These are phyloP conservation scores for Elanus axillaris DNA, from an alignment of 2,113 vertebrate species.

Conservation along the genomic window DNA sequence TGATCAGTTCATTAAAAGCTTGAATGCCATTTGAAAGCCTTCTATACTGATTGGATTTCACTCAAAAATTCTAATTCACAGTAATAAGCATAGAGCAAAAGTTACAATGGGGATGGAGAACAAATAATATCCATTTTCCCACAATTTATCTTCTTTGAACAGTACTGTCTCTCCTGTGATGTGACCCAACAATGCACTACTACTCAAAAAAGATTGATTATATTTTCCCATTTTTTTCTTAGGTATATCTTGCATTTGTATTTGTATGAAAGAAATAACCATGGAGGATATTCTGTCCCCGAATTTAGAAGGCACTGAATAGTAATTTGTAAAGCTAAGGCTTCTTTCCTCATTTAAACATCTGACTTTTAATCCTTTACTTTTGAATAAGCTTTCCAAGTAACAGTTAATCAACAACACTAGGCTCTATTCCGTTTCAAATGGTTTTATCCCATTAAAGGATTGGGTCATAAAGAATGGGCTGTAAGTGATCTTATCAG, in stretches of 20 bases:
- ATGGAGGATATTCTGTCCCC: neutral
- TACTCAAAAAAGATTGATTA: neutral
- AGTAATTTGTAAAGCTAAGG: neutral
- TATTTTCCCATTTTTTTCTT: neutral
- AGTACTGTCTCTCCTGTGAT: neutral
- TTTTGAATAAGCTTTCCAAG: neutral
- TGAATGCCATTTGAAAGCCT: slow-evolving; percentile 23
- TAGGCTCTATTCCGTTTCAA: neutral
- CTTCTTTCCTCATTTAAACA: neutral
- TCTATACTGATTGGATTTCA: slow-evolving; percentile 26
- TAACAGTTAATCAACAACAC: neutral
- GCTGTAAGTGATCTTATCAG: neutral
- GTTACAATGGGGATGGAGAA: neutral
- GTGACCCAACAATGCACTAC: neutral
- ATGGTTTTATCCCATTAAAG: neutral
- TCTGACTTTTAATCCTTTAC: neutral
- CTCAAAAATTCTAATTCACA: slow-evolving; percentile 19
- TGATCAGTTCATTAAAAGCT: slow-evolving; percentile 58
- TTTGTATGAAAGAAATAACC: neutral
- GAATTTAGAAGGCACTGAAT: neutral
- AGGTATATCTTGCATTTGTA: neutral
- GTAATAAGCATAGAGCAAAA: neutral
- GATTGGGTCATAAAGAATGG: neutral
- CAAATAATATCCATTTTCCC: neutral
- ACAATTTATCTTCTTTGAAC: neutral